A percentile compares a stretch with the other conserved stretches of the same genome.
phyloP scores from a whole-genome alignment of 2,888 invertebrate species.

The Caenorhabditis afra region DNA sequence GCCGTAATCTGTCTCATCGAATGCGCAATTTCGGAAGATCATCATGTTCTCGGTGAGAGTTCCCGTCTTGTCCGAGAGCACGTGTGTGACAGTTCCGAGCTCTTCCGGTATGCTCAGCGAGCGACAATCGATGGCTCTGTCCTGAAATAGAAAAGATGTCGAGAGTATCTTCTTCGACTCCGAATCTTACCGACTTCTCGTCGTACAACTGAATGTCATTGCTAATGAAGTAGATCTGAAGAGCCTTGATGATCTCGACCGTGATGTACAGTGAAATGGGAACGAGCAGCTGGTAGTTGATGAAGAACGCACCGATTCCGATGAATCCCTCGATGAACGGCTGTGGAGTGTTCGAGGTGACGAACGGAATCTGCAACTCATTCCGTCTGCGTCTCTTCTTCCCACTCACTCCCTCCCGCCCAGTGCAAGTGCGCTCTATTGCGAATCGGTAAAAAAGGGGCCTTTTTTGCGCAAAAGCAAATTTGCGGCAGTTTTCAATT shows the following conservation, averaged over 20 bases:
- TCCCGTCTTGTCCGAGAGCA: conserved; percentile 77
- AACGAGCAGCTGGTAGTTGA: conserved; percentile 85
- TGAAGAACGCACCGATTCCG: conserved; percentile 67
- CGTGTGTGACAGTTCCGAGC: conserved; percentile 76
- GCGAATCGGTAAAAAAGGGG: neutral
- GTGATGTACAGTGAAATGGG: conserved; percentile 96
- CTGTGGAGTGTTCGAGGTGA: conserved; percentile 36
- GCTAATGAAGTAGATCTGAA: conserved; percentile 95
- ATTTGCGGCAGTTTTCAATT: no score
- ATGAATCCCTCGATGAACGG: conserved; percentile 65
- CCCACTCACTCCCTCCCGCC: neutral
- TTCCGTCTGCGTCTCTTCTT: conserved; percentile 35
- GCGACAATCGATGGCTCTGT: conserved; percentile 88
- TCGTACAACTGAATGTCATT: conserved; percentile 92
- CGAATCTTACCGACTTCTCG: conserved; percentile 83
- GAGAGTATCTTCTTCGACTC: neutral
- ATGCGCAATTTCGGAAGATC: conserved; percentile 90
- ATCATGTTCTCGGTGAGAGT: conserved; percentile 97
- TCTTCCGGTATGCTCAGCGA: conserved; percentile 92
- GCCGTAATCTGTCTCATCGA: conserved; percentile 65
- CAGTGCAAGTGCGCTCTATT: conserved; percentile 31
- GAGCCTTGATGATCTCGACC: conserved; percentile 94
- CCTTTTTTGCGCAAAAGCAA: neutral
- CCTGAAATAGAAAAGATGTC: conserved; percentile 81
- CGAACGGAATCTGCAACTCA: conserved; percentile 53